A percentile compares a stretch with the other conserved stretches of the same genome.
These are phyloP conservation scores for Macropodus opercularis DNA, from an alignment of 2,797 vertebrate species.

Conservation along the genomic window DNA sequence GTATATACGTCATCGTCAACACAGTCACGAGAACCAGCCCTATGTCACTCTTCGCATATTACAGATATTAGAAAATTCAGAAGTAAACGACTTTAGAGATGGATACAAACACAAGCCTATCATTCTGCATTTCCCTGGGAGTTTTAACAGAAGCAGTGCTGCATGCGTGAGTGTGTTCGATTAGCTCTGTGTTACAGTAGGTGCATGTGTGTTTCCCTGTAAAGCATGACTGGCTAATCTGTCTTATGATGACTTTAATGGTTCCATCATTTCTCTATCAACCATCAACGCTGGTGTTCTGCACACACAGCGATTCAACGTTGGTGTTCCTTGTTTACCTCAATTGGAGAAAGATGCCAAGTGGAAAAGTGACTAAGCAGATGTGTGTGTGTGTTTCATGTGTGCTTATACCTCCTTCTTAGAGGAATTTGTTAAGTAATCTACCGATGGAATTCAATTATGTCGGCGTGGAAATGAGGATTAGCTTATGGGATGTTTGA, in stretches of 20 bases:
- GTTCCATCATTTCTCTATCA: slow-evolving; percentile 70
- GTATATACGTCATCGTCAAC: slow-evolving; percentile 12
- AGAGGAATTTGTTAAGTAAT: slow-evolving; percentile 67
- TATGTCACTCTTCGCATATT: slow-evolving; percentile 34
- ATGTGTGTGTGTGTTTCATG: slow-evolving; percentile 41
- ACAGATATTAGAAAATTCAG: too few relatives aligned
- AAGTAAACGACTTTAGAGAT: slow-evolving; percentile 33
- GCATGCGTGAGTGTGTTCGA: too few relatives aligned
- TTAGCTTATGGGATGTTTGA: slow-evolving; percentile 74
- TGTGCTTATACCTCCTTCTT: slow-evolving; percentile 35
- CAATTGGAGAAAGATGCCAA: slow-evolving; percentile 47
- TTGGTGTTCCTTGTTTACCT: slow-evolving; percentile 73
- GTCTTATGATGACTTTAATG: slow-evolving; percentile 70
- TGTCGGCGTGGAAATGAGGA: slow-evolving; percentile 64
- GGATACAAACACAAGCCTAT: slow-evolving; percentile 24
- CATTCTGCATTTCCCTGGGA: not conserved
- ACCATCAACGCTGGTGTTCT: slow-evolving; percentile 62
- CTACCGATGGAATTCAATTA: slow-evolving; percentile 67
- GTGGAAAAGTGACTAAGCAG: slow-evolving; percentile 65
- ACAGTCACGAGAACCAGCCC: slow-evolving; percentile 13
- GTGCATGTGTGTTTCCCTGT: slow-evolving; percentile 18
- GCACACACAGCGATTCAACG: slow-evolving; percentile 36
- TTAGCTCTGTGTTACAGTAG: too few relatives aligned
- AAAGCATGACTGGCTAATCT: slow-evolving; percentile 63
- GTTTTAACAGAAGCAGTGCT: slow-evolving; percentile 33